Percentiles rank a stretch among this genome's conserved stretches.
Conservation (phyloP, 2,797 vertebrate genomes). For the Otolemur crassicaudatus region DNA sequence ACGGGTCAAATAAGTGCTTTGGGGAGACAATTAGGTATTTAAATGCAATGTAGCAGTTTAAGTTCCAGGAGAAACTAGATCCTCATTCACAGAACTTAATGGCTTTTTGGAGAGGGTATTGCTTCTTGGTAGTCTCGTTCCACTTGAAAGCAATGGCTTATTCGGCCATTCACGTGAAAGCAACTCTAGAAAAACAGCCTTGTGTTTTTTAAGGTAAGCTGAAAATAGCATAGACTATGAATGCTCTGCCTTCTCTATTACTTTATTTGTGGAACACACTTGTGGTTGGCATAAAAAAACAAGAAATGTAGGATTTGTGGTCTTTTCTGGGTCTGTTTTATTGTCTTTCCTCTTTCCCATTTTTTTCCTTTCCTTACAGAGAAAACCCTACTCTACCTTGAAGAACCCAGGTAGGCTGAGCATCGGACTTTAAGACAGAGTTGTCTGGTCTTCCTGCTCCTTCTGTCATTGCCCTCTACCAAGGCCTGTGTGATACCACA, state of each 20-base stretch:
- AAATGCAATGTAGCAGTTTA: background rate
- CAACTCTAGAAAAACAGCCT: background rate
- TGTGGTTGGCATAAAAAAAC: background rate
- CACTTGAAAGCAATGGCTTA: background rate
- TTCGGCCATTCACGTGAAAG: background rate
- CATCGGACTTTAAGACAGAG: background rate
- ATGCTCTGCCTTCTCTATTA: background rate
- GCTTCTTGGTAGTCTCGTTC: background rate
- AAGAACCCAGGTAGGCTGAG: background rate
- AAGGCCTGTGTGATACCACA: background rate
- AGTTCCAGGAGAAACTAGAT: conserved; percentile 62
- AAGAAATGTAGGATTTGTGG: background rate
- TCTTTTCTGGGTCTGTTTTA: background rate
- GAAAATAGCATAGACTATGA: background rate
- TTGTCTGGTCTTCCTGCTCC: background rate
- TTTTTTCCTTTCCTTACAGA: background rate
- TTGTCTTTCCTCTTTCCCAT: background rate
- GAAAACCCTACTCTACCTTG: background rate
- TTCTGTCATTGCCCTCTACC: background rate
- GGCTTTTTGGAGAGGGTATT: conserved; percentile 52
- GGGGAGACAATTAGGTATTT: conserved; percentile 48
- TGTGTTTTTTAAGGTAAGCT: background rate
- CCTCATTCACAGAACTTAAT: conserved; percentile 31
- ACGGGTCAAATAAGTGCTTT: conserved; percentile 27
- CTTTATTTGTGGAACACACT: background rate